These are phyloP conservation scores for Zygothrica quintamaculata DNA, from an alignment of 2,888 invertebrate genomes.

Conservation along the genomic window DNA sequence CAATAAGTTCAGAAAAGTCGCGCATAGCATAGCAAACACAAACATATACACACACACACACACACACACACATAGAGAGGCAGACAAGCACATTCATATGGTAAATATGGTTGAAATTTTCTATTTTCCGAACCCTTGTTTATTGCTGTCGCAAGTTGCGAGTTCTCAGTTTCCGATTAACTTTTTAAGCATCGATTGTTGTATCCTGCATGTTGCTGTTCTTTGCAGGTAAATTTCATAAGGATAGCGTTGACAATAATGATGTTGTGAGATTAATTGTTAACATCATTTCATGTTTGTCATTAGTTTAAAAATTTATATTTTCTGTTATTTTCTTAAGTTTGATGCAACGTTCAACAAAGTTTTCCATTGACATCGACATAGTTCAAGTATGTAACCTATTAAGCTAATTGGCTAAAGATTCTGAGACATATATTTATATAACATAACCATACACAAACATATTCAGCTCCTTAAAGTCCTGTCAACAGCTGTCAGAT, in stretches of 20 bases:
- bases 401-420: slow-evolving; percentile 65
- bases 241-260: slow-evolving; percentile 34
- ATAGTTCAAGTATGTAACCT: slow-evolving; percentile 37
- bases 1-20: slow-evolving; percentile 62
- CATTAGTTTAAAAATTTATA: slow-evolving; percentile 42
- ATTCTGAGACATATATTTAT: too few relatives aligned
- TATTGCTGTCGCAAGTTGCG: slow-evolving; percentile 35
- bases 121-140: not conserved
- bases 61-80: not conserved
- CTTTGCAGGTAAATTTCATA: slow-evolving; percentile 14
- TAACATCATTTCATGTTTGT: slow-evolving; percentile 49
- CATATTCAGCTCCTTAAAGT: too few relatives aligned
- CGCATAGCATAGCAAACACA: slow-evolving; percentile 36
- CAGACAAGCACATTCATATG: slow-evolving; percentile 49
- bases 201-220: slow-evolving; percentile 50
- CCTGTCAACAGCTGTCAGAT: not conserved
- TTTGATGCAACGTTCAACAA: slow-evolving; percentile 42
- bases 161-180: slow-evolving; percentile 60
- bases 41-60: slow-evolving; percentile 6
- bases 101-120: slow-evolving; percentile 36
- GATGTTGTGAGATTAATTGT: slow-evolving; percentile 33
- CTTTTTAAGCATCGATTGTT: slow-evolving; percentile 58
- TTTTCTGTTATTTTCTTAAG: slow-evolving; percentile 49
- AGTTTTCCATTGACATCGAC: slow-evolving; percentile 53
- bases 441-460: too few relatives aligned